These are phyloP conservation scores for Pomatostomus ruficeps DNA, from an alignment of 2,113 vertebrate genomes.

Conservation along the genomic window DNA sequence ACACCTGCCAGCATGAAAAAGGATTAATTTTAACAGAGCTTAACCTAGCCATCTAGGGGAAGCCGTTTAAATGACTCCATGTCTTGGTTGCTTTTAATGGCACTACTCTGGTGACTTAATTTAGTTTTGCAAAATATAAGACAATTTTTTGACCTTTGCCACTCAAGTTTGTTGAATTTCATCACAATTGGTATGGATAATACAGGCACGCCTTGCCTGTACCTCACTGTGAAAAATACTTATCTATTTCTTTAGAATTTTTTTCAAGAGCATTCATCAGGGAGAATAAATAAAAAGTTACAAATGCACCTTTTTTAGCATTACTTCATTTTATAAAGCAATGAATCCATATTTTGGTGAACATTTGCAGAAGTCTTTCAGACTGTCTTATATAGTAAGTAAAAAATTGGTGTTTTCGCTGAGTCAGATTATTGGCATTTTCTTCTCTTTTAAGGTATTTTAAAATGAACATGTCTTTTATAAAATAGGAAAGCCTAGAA, in stretches of 20 bases:
- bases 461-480: background rate
- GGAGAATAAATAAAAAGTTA: constrained; percentile 12
- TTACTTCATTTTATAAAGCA: constrained; percentile 17
- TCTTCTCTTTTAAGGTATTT: background rate
- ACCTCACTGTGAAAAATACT: background rate
- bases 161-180: constrained; percentile 8
- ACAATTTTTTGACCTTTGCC: constrained; percentile 1
- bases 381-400: background rate
- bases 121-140: constrained; percentile 29
- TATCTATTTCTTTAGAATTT: background rate
- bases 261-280: background rate
- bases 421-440: background rate
- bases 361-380: background rate
- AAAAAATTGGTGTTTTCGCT: background rate
- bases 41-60: constrained; percentile 47
- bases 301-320: background rate
- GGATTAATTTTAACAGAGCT: constrained; percentile 71
- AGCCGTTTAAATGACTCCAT: constrained; percentile 45
- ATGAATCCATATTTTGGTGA: background rate
- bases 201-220: background rate
- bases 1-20: constrained; percentile 69
- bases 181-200: background rate
- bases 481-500: background rate
- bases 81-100: constrained; percentile 56
- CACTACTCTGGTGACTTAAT: constrained; percentile 49